Conservation (phyloP, 2,797 vertebrate genomes). For the Leptodactylus fallax region DNA sequence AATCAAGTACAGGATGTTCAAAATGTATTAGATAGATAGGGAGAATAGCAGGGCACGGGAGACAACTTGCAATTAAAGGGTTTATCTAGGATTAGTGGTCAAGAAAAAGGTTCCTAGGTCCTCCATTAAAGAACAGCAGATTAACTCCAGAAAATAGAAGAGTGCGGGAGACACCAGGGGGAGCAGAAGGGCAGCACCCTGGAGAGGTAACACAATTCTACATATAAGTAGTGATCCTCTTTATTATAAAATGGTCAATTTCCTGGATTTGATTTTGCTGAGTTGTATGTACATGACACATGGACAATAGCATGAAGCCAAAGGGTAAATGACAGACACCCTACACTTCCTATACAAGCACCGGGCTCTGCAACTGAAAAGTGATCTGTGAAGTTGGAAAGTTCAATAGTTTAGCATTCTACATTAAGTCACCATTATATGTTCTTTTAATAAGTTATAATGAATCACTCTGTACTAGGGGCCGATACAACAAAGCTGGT, state of each 20-base stretch:
- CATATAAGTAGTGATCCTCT: neutral
- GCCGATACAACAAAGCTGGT: neutral
- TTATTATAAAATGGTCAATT: neutral
- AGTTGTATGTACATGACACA: neutral
- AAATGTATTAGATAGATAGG: too few relatives aligned
- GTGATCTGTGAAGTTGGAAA: neutral
- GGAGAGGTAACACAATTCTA: too few relatives aligned
- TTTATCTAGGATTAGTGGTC: too few relatives aligned
- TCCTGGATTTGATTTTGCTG: neutral
- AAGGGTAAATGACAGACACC: neutral
- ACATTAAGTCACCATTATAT: neutral
- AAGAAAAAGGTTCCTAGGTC: too few relatives aligned
- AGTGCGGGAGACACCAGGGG: too few relatives aligned
- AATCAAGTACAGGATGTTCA: too few relatives aligned
- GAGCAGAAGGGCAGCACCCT: too few relatives aligned
- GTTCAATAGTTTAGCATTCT: neutral
- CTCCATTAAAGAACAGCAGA: too few relatives aligned
- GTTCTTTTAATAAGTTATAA: neutral
- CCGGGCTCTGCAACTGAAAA: conserved; percentile 26
- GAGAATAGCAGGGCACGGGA: too few relatives aligned
- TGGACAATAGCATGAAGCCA: neutral
- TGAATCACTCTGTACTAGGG: neutral
- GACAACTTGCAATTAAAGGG: too few relatives aligned
- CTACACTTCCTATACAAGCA: neutral
- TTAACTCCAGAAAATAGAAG: too few relatives aligned